Conservation (phyloP, 2,888 invertebrate genomes). For the Herminia tarsipennalis region DNA sequence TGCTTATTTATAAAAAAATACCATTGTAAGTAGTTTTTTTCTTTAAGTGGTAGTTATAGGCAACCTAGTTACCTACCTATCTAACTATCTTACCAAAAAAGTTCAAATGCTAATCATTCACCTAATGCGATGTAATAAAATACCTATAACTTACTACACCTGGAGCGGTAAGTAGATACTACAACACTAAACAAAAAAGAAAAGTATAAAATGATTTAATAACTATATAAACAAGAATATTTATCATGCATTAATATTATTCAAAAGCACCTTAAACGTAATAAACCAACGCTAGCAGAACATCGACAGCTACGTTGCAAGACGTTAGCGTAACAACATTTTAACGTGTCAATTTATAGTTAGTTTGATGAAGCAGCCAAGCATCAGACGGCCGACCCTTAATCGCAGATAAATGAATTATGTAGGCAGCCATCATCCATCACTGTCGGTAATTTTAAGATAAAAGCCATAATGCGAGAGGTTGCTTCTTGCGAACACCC, state of each 20-base stretch:
- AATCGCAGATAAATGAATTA: conserved; percentile 79
- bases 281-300: background rate
- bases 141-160: too few relatives aligned
- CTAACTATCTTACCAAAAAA: too few relatives aligned
- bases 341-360: conserved; percentile 54
- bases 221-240: background rate
- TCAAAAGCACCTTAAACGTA: background rate
- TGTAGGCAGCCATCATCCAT: conserved; percentile 66
- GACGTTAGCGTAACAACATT: conserved; percentile 46
- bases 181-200: too few relatives aligned
- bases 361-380: conserved; percentile 50
- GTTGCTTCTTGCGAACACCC: conserved; percentile 43
- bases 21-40: too few relatives aligned
- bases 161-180: too few relatives aligned
- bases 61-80: too few relatives aligned
- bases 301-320: conserved; percentile 20
- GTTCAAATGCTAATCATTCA: too few relatives aligned
- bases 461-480: conserved; percentile 65
- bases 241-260: background rate
- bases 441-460: conserved; percentile 77
- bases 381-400: conserved; percentile 56
- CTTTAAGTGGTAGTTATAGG: too few relatives aligned
- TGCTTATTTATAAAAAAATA: too few relatives aligned
- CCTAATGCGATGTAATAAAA: too few relatives aligned
- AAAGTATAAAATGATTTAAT: too few relatives aligned